phyloP scores from a whole-genome alignment of 2,888 invertebrate genomes.

The Lochmaea capreae region DNA sequence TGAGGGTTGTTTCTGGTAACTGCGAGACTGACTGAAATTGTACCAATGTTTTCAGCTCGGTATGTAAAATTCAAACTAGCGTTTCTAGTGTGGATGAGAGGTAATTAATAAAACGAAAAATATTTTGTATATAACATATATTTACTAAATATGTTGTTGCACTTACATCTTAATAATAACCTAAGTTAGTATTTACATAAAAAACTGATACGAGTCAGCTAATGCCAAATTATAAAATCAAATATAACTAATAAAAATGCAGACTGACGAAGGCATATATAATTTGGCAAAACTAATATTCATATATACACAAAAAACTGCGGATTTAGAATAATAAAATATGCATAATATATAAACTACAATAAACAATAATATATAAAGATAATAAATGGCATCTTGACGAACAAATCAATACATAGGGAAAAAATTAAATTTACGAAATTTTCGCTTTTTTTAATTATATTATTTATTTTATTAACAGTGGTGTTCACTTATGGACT shows the following conservation, averaged over 20 bases:
- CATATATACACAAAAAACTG: conserved; percentile 38
- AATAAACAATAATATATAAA: conserved; percentile 48
- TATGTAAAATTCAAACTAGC: too few species aligned
- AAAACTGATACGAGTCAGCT: conserved; percentile 58
- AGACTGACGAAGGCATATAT: conserved; percentile 15
- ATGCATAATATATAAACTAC: conserved; percentile 44
- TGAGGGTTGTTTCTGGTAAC: too few species aligned
- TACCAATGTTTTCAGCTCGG: too few species aligned
- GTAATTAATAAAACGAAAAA: conserved; percentile 13
- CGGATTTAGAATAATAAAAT: conserved; percentile 45
- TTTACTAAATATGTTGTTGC: conserved; percentile 58
- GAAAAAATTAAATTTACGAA: conserved; percentile 37
- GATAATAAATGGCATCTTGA: conserved; percentile 47
- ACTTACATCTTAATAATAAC: conserved; percentile 49
- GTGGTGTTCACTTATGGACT: conserved; percentile 28
- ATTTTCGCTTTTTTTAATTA: conserved; percentile 27
- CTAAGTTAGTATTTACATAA: conserved; percentile 64
- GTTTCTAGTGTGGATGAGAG: neutral
- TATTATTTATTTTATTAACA: conserved; percentile 23
- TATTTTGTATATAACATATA: conserved; percentile 55
- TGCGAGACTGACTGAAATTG: too few species aligned
- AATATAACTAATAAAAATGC: conserved; percentile 33
- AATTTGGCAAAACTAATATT: conserved; percentile 34
- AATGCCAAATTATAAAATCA: conserved; percentile 55
- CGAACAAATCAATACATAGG: conserved; percentile 31